phyloP scores from a whole-genome alignment of 1,140 invertebrate species.

The Drusus annulatus region DNA sequence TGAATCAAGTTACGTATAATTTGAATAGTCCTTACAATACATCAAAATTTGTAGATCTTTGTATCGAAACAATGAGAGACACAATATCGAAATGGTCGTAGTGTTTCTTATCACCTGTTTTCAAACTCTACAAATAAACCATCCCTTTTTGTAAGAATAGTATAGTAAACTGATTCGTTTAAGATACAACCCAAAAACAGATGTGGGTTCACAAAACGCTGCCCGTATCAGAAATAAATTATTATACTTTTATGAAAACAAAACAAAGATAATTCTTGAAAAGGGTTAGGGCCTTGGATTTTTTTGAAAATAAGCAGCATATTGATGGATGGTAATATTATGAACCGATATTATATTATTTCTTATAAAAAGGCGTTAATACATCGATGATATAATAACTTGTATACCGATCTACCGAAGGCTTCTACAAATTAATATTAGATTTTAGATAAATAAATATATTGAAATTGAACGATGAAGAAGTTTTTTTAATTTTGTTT shows the following conservation, averaged over 20 bases:
- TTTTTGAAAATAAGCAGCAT: background rate
- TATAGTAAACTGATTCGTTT: background rate
- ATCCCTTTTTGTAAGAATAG: no score
- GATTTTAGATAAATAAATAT: no score
- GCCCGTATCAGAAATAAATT: background rate
- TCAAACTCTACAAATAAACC: no score
- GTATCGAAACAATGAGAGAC: background rate
- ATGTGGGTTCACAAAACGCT: background rate
- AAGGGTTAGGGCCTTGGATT: background rate
- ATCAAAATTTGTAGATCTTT: background rate
- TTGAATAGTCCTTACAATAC: conserved; percentile 17
- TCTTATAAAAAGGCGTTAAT: no score
- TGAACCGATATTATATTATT: no score
- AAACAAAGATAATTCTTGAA: background rate
- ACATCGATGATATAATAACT: no score
- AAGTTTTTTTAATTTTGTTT: no score
- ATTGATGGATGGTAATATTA: no score
- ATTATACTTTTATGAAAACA: background rate
- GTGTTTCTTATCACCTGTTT: no score
- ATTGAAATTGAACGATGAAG: no score
- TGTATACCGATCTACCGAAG: no score
- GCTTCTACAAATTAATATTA: no score
- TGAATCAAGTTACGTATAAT: conserved; percentile 33
- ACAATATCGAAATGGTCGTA: background rate
- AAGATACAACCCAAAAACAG: background rate